These are phyloP conservation scores for Automeris io DNA, from an alignment of 2,888 invertebrate genomes.

Conservation along the genomic window DNA sequence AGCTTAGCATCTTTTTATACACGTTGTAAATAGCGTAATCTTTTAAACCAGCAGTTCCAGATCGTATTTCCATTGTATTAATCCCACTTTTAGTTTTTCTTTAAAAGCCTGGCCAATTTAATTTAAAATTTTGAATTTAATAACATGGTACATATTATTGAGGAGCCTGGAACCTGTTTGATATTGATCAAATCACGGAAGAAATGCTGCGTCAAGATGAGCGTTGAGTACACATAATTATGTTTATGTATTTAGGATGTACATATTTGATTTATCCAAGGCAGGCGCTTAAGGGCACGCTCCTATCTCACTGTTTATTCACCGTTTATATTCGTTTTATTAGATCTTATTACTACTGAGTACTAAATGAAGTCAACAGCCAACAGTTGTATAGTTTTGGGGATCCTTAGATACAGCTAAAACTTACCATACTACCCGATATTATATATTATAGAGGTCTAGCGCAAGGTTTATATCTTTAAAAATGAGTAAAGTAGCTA, in stretches of 20 bases:
- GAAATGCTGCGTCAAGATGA: constrained; percentile 4
- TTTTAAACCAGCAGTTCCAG: too few relatives aligned
- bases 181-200: constrained; percentile 1
- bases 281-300: constrained; percentile 18
- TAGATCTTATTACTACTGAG: neutral
- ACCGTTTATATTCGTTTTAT: neutral
- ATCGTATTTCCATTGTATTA: too few relatives aligned
- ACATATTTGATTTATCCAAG: constrained; percentile 20
- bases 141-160: neutral
- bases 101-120: neutral
- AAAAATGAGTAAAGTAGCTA: too few relatives aligned
- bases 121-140: neutral
- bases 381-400: too few relatives aligned
- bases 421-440: too few relatives aligned
- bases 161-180: constrained; percentile 1
- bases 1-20: too few relatives aligned
- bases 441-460: too few relatives aligned
- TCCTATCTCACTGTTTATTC: constrained; percentile 8
- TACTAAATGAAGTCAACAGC: neutral
- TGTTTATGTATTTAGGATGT: constrained; percentile 17
- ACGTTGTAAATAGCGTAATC: too few relatives aligned
- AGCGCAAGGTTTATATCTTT: too few relatives aligned
- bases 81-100: too few relatives aligned
- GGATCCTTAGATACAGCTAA: too few relatives aligned
- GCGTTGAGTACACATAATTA: constrained; percentile 24